Base-by-base conservation (phyloP, 2,797 vertebrate genomes). In the Peromyscus aztecus region DNA sequence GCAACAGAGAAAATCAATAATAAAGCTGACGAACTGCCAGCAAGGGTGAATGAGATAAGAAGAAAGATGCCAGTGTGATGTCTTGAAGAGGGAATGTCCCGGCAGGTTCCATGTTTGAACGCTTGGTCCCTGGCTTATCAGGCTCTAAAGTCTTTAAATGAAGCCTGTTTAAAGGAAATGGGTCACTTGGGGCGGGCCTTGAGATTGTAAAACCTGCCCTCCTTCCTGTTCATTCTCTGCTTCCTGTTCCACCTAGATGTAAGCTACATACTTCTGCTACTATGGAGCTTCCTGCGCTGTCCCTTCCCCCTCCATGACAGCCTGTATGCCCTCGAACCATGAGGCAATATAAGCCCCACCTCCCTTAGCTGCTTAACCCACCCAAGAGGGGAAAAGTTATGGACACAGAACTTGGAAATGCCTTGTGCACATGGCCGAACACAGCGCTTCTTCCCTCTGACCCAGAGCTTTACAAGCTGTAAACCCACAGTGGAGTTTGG, bases 341-440 rank as follows among this genome's bases (percentile, higher is more conserved):
- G 11, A 55, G 16, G 31, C 19, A 4, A 37, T 16, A 52, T 37
- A 55, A 71, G 19, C n/a, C 24, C 21, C 17, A 1, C n/a, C 4
- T 73, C n/a, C 24, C 52, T 40, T 57, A 73, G 82, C 40, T 46
- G 40, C 59, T 61, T 63, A 65, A 31, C 27, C 40, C 40, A 65
- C 37, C 14, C 59, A 65, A 6, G 40, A 17, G 27, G 27, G 17
- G 11, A 21, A n/a, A 59, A 19, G 77, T 75, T 80, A 16, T 1
- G 46, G 46, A 24, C 37, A 75, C 19, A 52, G 37, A n/a, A 65
- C 40, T 46, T 24, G 19, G 40, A 34, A 55, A 29, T 65, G 57
- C 5, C 9, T 31, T 3, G 34, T 40, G 13, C 4, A 0, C 1
- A 0, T 2, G 69, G 31, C 11, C 8, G 21, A 10, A 4, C 69